phyloP scores from a whole-genome alignment of 1,140 invertebrate species.

The Magallana angulata region DNA sequence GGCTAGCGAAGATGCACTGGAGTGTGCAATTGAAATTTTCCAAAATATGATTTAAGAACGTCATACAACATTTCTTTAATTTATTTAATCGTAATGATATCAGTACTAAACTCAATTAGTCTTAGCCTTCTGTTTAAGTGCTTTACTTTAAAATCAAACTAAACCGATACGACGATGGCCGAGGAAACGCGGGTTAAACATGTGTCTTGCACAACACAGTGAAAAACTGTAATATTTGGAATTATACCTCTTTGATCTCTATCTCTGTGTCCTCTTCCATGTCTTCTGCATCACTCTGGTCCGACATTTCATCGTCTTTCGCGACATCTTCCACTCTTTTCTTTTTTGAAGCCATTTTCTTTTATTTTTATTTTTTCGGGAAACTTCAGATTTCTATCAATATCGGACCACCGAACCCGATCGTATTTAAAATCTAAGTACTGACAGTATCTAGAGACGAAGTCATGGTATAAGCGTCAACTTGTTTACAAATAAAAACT shows the following conservation, averaged over 20 bases:
- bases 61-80: background rate
- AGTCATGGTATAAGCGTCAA: too few relatives aligned
- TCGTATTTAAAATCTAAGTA: too few relatives aligned
- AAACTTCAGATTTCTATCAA: too few relatives aligned
- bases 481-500: too few relatives aligned
- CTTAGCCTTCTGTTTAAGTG: background rate
- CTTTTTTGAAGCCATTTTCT: conserved; percentile 60
- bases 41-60: background rate
- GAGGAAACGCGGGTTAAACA: conserved; percentile 5
- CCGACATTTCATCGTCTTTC: conserved; percentile 9
- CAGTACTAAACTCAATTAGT: background rate
- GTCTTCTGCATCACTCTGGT: conserved; percentile 21
- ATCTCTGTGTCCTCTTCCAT: conserved; percentile 45
- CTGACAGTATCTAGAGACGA: too few relatives aligned
- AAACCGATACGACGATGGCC: background rate
- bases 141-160: background rate
- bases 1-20: too few relatives aligned
- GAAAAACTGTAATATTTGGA: background rate
- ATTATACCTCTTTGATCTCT: conserved; percentile 40
- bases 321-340: conserved; percentile 56
- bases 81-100: background rate
- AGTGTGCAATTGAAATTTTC: too few relatives aligned
- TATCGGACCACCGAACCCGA: too few relatives aligned
- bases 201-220: background rate
- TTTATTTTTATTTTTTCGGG: background rate